phyloP scores from a whole-genome alignment of 2,888 invertebrate species.

The Drosophila anceps region DNA sequence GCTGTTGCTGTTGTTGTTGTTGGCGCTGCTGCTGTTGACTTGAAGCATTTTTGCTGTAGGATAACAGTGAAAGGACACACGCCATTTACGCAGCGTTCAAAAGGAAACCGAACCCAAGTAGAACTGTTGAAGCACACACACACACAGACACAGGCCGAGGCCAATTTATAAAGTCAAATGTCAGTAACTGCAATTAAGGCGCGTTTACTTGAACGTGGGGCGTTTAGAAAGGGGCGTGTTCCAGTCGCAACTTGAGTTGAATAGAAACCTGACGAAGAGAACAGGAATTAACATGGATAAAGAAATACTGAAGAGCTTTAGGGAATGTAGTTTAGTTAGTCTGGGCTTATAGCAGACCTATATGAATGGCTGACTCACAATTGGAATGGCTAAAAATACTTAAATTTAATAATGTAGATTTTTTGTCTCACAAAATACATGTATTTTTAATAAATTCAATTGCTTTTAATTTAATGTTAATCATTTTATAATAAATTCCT shows the following conservation, averaged over 20 bases:
- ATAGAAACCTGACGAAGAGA: background rate
- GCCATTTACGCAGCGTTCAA: conserved; percentile 74
- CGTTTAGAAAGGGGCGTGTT: conserved; percentile 4
- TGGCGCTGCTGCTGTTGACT: conserved; percentile 26
- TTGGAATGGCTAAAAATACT: too few species aligned
- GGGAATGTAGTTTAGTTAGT: background rate
- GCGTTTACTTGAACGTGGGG: conserved; percentile 47
- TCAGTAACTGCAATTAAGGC: conserved; percentile 80
- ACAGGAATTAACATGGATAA: background rate
- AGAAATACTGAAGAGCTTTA: background rate
- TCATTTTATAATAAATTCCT: background rate
- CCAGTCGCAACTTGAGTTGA: conserved; percentile 9
- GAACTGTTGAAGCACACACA: conserved; percentile 10
- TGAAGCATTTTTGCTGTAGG: conserved; percentile 41
- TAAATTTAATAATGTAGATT: too few species aligned
- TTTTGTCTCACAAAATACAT: too few species aligned
- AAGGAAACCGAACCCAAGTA: conserved; percentile 14
- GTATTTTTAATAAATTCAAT: background rate
- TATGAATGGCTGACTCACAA: too few species aligned
- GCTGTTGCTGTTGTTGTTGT: conserved; percentile 42
- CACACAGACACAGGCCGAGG: conserved; percentile 40
- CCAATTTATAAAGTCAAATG: conserved; percentile 79
- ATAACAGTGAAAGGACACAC: conserved; percentile 64
- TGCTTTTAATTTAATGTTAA: background rate
- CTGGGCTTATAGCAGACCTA: background rate